These are phyloP conservation scores for Hephaestus fuliginosus DNA, from an alignment of 2,797 vertebrate genomes.

Conservation along the genomic window DNA sequence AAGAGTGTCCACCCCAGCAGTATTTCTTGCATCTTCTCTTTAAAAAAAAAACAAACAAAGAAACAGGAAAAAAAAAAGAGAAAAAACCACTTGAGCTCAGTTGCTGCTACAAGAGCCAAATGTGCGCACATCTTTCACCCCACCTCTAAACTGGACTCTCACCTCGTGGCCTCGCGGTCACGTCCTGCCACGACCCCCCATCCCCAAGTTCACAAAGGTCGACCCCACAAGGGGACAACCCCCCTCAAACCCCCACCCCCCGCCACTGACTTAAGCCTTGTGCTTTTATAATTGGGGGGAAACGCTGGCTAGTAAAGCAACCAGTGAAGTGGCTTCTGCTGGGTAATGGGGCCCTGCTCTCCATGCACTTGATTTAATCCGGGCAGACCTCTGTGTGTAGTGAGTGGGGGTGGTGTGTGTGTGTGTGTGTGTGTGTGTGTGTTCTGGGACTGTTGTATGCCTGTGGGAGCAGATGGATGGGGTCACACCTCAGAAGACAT, in stretches of 20 bases:
- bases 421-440: slow-evolving; percentile 52
- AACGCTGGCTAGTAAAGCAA: slow-evolving; percentile 55
- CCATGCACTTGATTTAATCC: slow-evolving; percentile 76
- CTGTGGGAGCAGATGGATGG: slow-evolving; percentile 70
- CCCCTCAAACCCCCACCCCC: slow-evolving; percentile 31
- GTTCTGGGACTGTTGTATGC: slow-evolving; percentile 43
- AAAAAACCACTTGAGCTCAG: neutral
- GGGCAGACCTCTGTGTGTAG: slow-evolving; percentile 67
- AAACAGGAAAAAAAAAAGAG: neutral
- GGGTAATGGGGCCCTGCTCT: slow-evolving; percentile 67
- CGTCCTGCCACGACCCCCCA: slow-evolving; percentile 40
- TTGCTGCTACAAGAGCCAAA: slow-evolving; percentile 1
- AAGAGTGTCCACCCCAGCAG: slow-evolving; percentile 51
- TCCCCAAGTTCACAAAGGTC: slow-evolving; percentile 69
- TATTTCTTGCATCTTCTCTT: slow-evolving; percentile 56
- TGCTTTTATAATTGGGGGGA: slow-evolving; percentile 71
- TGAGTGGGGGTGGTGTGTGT: slow-evolving; percentile 38
- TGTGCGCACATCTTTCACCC: slow-evolving; percentile 10
- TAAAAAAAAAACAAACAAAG: neutral
- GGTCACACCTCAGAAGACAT: slow-evolving; percentile 61
- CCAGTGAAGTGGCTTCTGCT: slow-evolving; percentile 72
- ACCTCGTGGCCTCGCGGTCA: slow-evolving; percentile 44
- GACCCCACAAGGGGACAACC: slow-evolving; percentile 31
- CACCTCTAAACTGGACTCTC: slow-evolving; percentile 40
- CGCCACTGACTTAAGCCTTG: slow-evolving; percentile 56